phyloP scores from a whole-genome alignment of 2,113 vertebrate species.

The Lathamus discolor region DNA sequence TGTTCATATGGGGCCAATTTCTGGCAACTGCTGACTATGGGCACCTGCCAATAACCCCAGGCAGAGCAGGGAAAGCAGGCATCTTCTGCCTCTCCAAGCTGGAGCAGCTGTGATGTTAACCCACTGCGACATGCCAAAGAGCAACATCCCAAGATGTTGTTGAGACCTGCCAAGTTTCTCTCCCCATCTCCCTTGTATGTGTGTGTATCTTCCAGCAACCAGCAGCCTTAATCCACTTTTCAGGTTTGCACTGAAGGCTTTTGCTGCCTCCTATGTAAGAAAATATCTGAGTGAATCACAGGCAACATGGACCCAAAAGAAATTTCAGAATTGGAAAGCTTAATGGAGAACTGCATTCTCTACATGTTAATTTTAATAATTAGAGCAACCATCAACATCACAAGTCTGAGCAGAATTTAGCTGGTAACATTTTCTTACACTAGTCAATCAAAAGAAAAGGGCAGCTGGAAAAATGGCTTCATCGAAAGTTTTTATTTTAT shows the following conservation, averaged over 20 bases:
- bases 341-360: neutral
- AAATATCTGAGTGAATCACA: fast-evolving
- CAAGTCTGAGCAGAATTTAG: neutral
- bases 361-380: neutral
- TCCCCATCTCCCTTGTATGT: fast-evolving
- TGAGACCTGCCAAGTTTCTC: neutral
- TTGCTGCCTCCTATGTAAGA: neutral
- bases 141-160: neutral
- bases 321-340: neutral
- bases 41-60: neutral
- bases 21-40: neutral
- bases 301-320: fast-evolving
- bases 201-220: neutral
- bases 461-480: neutral
- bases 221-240: neutral
- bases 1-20: conserved; percentile 2
- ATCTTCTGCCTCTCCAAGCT: neutral
- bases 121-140: neutral
- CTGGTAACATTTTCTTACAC: neutral
- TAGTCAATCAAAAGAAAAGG: neutral
- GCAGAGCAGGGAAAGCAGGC: neutral
- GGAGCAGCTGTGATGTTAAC: neutral
- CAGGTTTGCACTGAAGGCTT: neutral
- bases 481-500: neutral
- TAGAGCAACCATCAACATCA: neutral